Conservation (phyloP, 2,797 vertebrate species). For the Premnoplex brunnescens region DNA sequence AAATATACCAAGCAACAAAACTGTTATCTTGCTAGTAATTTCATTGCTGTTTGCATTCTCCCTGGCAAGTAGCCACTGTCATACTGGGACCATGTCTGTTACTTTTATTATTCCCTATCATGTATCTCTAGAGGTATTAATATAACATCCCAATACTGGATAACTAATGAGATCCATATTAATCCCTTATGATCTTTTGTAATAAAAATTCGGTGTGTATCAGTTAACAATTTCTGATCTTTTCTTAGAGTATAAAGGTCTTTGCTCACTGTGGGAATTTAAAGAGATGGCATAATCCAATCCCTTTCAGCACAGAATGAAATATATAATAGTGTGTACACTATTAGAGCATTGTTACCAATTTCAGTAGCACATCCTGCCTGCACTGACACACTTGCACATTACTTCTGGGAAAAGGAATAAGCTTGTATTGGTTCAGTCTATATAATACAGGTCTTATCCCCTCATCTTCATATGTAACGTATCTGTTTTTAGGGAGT, state of each 20-base stretch:
- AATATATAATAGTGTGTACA: background rate
- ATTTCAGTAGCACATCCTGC: background rate
- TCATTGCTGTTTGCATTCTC: background rate
- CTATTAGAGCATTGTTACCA: background rate
- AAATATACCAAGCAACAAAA: background rate
- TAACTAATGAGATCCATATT: background rate
- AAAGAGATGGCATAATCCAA: background rate
- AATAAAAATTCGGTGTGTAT: background rate
- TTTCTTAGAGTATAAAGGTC: background rate
- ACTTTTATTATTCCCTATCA: background rate
- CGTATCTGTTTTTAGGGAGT: background rate
- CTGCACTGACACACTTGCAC: background rate
- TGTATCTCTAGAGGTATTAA: background rate
- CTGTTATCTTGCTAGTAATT: background rate
- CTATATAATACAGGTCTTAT: background rate
- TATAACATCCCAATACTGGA: background rate
- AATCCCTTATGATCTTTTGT: background rate
- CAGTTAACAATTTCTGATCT: background rate
- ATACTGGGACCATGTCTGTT: background rate
- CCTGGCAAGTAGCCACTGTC: background rate
- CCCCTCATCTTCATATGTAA: background rate
- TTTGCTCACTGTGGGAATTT: background rate
- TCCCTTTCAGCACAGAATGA: background rate
- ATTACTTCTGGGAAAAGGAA: background rate
- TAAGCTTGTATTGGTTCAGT: background rate